Base-by-base conservation (phyloP, 2,113 vertebrate species). In the Blennius ocellaris region DNA sequence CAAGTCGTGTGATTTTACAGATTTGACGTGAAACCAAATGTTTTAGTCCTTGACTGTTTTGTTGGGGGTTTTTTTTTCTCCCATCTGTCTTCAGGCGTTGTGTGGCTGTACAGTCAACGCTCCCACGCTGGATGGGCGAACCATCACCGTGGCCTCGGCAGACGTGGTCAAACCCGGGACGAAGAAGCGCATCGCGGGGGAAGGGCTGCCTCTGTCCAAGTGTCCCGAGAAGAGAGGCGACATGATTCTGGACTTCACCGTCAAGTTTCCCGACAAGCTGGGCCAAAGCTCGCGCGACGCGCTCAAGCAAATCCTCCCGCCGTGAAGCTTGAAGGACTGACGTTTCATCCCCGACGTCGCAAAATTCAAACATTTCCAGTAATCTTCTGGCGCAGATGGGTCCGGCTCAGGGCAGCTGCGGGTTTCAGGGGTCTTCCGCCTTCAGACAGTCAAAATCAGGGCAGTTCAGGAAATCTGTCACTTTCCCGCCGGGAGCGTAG, bases 161-260 rank as follows among this genome's bases (percentile, higher is more conserved):
- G 97, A 99, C 17, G 87, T 99, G 37, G 94, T 99, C 81, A 94
- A 94, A 76, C 97, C 97, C 0, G 96, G 96, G 37, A 96, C 92
- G 80, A 95, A 96, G 67, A 94, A 95, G 59, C 95, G 95, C 44
- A 91, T 99, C 11, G 73, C 81, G 0, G 96, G 96, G 3, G 96
- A 97, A 82, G 97, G 97, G 21, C 93, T 98, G n/a, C 97, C 97
- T 0, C 82, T 94, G 8, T 97, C 97, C 41, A 97, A 97, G 70
- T 93, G 30, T 0, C 96, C 96, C 0, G 96, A 97, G 5, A 96
- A 95, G 67, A 94, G 95, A 0, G 97, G 97, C 0, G 97, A 97
- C 91, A 95, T 98, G 85, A 80, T 99, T 60, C 89, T 98, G 17
- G 96, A 98, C 82, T 97, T 97, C 56, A 90, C 93, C 5, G 94